These are phyloP conservation scores for Allygus modestus DNA, from an alignment of 2,888 invertebrate species.

Conservation along the genomic window DNA sequence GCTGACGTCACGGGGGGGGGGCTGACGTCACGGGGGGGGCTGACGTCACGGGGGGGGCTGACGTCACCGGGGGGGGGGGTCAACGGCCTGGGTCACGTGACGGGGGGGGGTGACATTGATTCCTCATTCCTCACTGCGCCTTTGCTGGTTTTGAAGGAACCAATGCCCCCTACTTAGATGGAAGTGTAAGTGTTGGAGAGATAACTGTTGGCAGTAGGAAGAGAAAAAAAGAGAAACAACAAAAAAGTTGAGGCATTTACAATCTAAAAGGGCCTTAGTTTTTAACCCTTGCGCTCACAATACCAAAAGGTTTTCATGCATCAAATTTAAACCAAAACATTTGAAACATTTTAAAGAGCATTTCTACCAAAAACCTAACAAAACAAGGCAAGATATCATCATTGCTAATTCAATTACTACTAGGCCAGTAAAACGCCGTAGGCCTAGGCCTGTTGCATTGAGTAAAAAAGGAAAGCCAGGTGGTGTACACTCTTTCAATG, in stretches of 20 bases:
- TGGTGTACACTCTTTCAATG: background rate
- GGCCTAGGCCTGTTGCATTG: background rate
- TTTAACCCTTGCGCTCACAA: constrained; percentile 1
- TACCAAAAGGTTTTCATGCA: background rate
- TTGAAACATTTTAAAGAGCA: background rate
- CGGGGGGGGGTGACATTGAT: no score
- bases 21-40: no score
- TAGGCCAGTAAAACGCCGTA: background rate
- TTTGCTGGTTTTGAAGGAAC: no score
- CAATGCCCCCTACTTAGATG: no score
- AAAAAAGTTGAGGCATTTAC: background rate
- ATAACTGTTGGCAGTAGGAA: background rate
- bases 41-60: no score
- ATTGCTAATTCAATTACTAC: no score
- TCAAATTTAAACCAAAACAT: background rate
- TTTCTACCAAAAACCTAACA: background rate
- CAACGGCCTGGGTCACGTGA: no score
- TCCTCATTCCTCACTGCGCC: no score
- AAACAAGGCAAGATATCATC: background rate
- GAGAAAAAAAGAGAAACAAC: background rate
- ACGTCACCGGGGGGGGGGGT: no score
- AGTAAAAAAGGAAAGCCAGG: background rate
- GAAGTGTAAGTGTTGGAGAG: background rate
- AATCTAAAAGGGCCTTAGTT: background rate
- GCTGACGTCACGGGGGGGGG: no score